Base-by-base conservation (phyloP, 2,113 vertebrate genomes). In the Myxocyprinus asiaticus region DNA sequence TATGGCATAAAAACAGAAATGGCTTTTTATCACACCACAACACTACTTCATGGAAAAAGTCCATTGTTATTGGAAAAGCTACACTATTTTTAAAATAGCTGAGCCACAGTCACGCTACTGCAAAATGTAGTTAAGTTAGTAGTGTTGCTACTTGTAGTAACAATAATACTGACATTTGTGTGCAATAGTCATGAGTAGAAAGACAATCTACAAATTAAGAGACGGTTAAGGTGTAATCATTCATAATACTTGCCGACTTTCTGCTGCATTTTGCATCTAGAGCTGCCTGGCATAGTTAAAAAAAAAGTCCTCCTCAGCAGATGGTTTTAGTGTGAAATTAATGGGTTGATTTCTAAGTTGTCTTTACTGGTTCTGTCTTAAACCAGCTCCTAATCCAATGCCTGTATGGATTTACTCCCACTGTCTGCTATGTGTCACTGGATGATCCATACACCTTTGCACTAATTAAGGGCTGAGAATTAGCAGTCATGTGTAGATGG, bases 321-420 rank as follows among this genome's bases (percentile, higher is more conserved):
- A 53, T 65, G 61, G 61, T 33, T 6, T 44, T 22, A 33, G n/a
- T 14, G 8, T 45, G 45, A 42, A 67, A 63, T 58, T 4, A 72
- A 80, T 50, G 10, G 53, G 70, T 33, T 11, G 7, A 68, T 45
- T 74, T 56, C 11, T 11, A 2, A 55, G 22, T 17, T n/a, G n/a
- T 33, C 22, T 69, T 7, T 53, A 44, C 45, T 51, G 63, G 10
- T n/a, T n/a, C 62, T 63, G 15, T 59, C 48, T 68, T 78, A 58
- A 42, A 55, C 12, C 2, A 61, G 15, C 70, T 73, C 10, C 47
- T 68, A 74, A 81, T 55, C 66, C 47, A 76, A 10, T 48, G 58
- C 50, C 58, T 55, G 47, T 12, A 63, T 22, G 76, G 64, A 67
- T 78, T 68, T 51, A 12, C 48, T 22, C 50, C 15, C 33, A 48